A percentile compares a stretch with the other conserved stretches of the same genome.
Conservation (phyloP, 2,888 invertebrate species). For the Drosophila demipolita region DNA sequence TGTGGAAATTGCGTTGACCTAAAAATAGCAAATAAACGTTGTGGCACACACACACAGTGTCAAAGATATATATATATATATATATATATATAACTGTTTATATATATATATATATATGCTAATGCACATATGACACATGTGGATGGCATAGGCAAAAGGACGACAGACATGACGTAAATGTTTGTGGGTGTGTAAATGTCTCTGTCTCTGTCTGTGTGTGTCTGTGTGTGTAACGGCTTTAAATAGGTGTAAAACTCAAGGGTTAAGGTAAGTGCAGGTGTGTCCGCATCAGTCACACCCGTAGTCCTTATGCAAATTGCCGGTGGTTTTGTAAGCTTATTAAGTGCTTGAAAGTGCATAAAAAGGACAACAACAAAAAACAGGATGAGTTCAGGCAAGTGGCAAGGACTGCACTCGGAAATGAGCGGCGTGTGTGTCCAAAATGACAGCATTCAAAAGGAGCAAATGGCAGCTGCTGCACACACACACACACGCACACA, state of each 20-base stretch:
- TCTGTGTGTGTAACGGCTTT: slow-evolving; percentile 32
- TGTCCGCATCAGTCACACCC: slow-evolving; percentile 30
- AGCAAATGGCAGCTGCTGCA: slow-evolving; percentile 31
- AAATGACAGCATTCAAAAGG: slow-evolving; percentile 34
- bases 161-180: slow-evolving; percentile 50
- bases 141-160: slow-evolving; percentile 33
- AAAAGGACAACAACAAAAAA: slow-evolving; percentile 32
- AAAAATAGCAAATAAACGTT: slow-evolving; percentile 53
- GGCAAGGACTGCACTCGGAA: slow-evolving; percentile 53
- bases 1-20: slow-evolving; percentile 70
- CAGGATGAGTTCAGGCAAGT: neutral
- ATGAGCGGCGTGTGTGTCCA: slow-evolving; percentile 24
- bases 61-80: slow-evolving; percentile 1
- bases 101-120: slow-evolving; percentile 19
- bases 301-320: slow-evolving; percentile 60
- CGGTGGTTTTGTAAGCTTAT: slow-evolving; percentile 74
- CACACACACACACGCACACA: neutral
- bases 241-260: slow-evolving; percentile 72
- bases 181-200: slow-evolving; percentile 3
- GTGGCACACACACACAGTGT: slow-evolving; percentile 18
- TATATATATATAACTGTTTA: slow-evolving; percentile 1
- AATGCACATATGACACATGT: slow-evolving; percentile 46
- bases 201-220: neutral
- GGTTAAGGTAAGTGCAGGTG: slow-evolving; percentile 66
- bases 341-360: slow-evolving; percentile 74